Evolutionary conservation across 2,888 invertebrate species (phyloP).

Genomic region (Crossocerus cetratus): DNA sequence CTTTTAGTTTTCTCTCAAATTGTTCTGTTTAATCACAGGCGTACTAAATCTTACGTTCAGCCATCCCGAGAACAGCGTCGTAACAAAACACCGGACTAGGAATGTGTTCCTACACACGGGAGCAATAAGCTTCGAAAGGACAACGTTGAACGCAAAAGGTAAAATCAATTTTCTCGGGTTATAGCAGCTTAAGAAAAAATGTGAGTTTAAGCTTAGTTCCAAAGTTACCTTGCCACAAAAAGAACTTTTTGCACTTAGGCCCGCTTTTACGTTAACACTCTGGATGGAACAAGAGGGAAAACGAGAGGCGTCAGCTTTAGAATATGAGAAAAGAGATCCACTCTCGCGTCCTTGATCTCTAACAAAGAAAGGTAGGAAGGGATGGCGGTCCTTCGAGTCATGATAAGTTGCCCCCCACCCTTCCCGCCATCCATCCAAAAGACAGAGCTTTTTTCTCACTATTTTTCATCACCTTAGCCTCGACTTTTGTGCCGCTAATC

Average conservation of each 20-base stretch:
- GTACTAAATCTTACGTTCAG: no score
- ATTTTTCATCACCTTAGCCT: slow-evolving; percentile 61
- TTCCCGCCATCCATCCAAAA: slow-evolving; percentile 34
- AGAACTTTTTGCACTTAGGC: slow-evolving; percentile 59
- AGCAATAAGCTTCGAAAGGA: slow-evolving; percentile 7
- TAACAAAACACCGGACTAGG: no score
- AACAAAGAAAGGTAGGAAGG: slow-evolving; percentile 59
- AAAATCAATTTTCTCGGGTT: slow-evolving; percentile 44
- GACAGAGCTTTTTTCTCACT: slow-evolving; percentile 58
- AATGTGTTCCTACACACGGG: not conserved
- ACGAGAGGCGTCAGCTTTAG: slow-evolving; percentile 61
- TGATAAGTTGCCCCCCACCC: slow-evolving; percentile 55
- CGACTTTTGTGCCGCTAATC: slow-evolving; percentile 51
- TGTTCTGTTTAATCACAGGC: no score
- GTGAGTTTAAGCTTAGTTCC: slow-evolving; percentile 55
- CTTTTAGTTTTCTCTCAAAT: no score
- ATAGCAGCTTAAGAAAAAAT: slow-evolving; percentile 35
- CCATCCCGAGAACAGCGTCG: no score
- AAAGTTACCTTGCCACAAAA: slow-evolving; percentile 47
- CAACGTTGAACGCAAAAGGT: slow-evolving; percentile 36
- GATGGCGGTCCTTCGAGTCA: slow-evolving; percentile 57
- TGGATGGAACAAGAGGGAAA: slow-evolving; percentile 32
- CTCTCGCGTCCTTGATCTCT: slow-evolving; percentile 61
- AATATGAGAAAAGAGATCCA: slow-evolving; percentile 63
- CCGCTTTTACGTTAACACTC: slow-evolving; percentile 51